These are phyloP conservation scores for Monodelphis domestica DNA, from an alignment of 2,797 vertebrate genomes.

Conservation along the genomic window DNA sequence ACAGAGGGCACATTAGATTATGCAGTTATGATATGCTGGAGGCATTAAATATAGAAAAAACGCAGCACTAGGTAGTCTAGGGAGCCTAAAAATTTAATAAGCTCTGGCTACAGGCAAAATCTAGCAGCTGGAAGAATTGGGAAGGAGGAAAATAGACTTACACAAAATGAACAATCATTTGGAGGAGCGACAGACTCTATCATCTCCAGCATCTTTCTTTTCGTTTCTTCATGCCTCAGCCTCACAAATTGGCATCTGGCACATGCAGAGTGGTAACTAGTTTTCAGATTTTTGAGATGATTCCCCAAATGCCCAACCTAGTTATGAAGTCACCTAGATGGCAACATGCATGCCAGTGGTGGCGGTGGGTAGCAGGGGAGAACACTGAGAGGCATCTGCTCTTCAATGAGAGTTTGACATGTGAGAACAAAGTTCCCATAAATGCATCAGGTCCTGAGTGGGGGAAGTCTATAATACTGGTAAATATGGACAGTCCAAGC, in stretches of 20 bases:
- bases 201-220: slow-evolving; percentile 27
- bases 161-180: not conserved
- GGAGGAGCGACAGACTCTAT: slow-evolving; percentile 39
- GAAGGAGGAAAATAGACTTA: slow-evolving; percentile 38
- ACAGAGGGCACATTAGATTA: slow-evolving; percentile 25
- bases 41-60: slow-evolving; percentile 82
- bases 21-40: slow-evolving; percentile 70
- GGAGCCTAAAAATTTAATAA: slow-evolving; percentile 80
- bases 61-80: slow-evolving; percentile 65
- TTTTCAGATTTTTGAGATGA: not conserved
- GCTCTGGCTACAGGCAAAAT: slow-evolving; percentile 34
- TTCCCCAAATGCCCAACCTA: not conserved
- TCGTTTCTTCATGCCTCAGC: slow-evolving; percentile 30
- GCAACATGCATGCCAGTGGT: not conserved
- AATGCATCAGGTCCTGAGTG: not conserved
- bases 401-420: not conserved
- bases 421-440: not conserved
- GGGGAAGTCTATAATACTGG: not conserved
- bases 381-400: not conserved
- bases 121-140: slow-evolving; percentile 35
- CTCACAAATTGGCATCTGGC: slow-evolving; percentile 18
- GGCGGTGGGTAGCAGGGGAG: not conserved
- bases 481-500: not conserved
- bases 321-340: not conserved
- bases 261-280: not conserved